Evolutionary conservation across 2,888 invertebrate genomes (phyloP).

Genomic region (Bhutanitis thaidina): DNA sequence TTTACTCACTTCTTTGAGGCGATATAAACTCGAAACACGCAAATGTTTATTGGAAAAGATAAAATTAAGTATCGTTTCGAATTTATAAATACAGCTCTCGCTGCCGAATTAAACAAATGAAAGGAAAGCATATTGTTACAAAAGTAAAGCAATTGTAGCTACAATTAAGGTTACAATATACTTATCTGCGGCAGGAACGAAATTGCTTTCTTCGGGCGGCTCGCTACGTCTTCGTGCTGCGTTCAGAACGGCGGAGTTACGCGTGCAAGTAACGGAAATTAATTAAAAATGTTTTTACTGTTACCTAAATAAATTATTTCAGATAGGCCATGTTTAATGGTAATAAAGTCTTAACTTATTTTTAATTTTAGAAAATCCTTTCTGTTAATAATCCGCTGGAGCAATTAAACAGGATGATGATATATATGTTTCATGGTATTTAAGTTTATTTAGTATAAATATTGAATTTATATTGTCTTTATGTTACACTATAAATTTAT

Average conservation of each 20-base stretch:
- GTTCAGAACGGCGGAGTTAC: slow-evolving; percentile 31
- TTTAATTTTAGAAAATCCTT: too few relatives aligned
- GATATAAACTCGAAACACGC: slow-evolving; percentile 2
- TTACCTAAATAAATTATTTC: too few relatives aligned
- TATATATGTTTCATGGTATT: too few relatives aligned
- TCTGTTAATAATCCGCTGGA: too few relatives aligned
- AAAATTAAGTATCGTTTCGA: slow-evolving; percentile 19
- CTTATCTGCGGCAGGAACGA: slow-evolving; percentile 43
- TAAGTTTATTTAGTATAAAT: too few relatives aligned
- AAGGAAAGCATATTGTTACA: slow-evolving; percentile 24
- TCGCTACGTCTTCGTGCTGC: slow-evolving; percentile 38
- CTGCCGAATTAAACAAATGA: slow-evolving; percentile 34
- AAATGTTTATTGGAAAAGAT: slow-evolving; percentile 21
- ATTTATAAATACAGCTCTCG: slow-evolving; percentile 21
- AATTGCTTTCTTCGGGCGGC: slow-evolving; percentile 54
- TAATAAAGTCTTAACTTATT: too few relatives aligned
- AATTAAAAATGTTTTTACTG: not conserved
- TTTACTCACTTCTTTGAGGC: slow-evolving; percentile 8
- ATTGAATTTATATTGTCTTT: too few relatives aligned
- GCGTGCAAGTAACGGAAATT: not conserved
- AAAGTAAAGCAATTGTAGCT: slow-evolving; percentile 47
- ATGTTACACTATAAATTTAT: too few relatives aligned
- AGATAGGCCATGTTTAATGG: too few relatives aligned
- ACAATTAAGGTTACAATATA: slow-evolving; percentile 51
- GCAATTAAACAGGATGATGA: too few relatives aligned